phyloP scores from a whole-genome alignment of 2,797 vertebrate genomes.

The Petrocephalus schoutedeni region DNA sequence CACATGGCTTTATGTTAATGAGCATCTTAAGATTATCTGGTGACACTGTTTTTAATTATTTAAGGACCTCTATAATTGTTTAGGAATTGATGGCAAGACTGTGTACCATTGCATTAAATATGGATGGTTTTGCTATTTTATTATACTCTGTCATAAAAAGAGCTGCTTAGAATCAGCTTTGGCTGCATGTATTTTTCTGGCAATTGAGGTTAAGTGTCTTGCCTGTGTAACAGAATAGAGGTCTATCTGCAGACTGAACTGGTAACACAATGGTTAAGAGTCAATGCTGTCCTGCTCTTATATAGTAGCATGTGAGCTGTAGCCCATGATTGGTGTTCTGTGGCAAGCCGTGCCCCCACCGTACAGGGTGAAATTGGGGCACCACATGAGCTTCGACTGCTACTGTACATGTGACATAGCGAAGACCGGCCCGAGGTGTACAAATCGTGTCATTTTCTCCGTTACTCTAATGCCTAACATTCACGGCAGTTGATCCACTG shows the following conservation, averaged over 20 bases:
- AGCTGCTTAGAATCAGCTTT: neutral
- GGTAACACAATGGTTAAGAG: neutral
- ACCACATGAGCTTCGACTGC: too few species aligned
- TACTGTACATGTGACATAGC: neutral
- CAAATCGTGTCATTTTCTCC: neutral
- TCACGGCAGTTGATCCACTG: neutral
- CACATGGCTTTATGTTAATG: neutral
- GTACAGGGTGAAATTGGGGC: neutral
- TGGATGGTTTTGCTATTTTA: neutral
- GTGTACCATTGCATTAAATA: neutral
- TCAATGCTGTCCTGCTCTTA: neutral
- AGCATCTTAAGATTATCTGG: neutral
- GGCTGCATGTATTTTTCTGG: neutral
- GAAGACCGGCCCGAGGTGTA: neutral
- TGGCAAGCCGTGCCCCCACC: neutral
- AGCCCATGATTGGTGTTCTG: neutral
- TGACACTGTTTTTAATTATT: neutral
- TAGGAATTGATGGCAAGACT: neutral
- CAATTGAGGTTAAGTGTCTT: neutral
- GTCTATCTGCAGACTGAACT: neutral
- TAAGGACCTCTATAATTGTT: neutral
- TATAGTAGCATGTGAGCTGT: neutral
- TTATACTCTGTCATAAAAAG: neutral
- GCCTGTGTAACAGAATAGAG: neutral
- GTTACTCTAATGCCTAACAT: neutral